Evolutionary conservation across 2,888 invertebrate species (phyloP).

Genomic region (Eristalis arbustorum): DNA sequence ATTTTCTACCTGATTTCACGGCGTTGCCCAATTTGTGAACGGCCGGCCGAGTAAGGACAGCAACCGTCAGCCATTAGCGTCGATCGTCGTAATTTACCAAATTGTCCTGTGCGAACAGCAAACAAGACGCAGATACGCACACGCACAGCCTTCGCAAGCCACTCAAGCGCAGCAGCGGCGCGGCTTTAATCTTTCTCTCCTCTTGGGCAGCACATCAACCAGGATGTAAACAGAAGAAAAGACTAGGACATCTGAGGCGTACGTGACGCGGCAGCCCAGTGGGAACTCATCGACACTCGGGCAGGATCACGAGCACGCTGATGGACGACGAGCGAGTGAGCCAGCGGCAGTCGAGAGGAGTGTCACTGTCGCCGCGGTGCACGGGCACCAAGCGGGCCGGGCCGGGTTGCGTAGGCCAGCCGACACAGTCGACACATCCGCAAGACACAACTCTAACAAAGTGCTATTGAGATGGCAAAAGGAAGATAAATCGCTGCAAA

Average conservation of each 20-base stretch:
- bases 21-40: conserved; percentile 20
- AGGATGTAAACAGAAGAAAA: conserved; percentile 45
- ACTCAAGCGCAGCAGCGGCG: conserved; percentile 41
- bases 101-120: conserved; percentile 65
- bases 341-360: conserved; percentile 6
- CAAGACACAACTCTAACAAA: conserved; percentile 61
- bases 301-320: conserved; percentile 42
- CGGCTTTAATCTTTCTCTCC: conserved; percentile 48
- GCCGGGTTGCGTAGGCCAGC: conserved; percentile 58
- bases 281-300: conserved; percentile 57
- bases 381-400: neutral
- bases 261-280: conserved; percentile 13
- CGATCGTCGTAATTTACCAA: conserved; percentile 47
- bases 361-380: neutral
- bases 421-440: conserved; percentile 36
- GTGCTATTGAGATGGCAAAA: conserved; percentile 69
- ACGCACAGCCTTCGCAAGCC: neutral
- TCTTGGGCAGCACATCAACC: conserved; percentile 33
- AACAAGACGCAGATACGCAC: conserved; percentile 53
- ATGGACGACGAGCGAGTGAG: conserved; percentile 11
- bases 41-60: conserved; percentile 33
- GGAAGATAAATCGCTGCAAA: conserved; percentile 69
- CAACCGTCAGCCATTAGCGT: conserved; percentile 47
- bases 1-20: conserved; percentile 66
- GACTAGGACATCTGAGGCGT: conserved; percentile 31